These are phyloP conservation scores for Sturnira hondurensis DNA, from an alignment of 2,113 vertebrate species.

Conservation along the genomic window DNA sequence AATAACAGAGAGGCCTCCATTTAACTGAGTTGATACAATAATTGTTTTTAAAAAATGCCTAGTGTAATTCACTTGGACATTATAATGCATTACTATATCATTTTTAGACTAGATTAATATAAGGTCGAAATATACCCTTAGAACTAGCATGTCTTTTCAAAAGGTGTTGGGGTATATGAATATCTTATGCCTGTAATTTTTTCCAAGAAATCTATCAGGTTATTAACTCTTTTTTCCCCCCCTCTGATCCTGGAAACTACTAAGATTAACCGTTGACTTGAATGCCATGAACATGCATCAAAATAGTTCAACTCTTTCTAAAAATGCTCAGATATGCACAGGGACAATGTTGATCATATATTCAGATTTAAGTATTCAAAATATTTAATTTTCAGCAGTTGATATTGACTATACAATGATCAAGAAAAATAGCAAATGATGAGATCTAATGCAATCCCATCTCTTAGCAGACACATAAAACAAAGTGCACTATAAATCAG, in stretches of 20 bases:
- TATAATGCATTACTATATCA: neutral
- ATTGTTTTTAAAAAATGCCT: neutral
- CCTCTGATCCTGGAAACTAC: conserved; percentile 38
- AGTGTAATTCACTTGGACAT: neutral
- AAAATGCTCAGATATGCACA: neutral
- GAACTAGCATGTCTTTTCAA: neutral
- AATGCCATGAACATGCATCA: conserved; percentile 33
- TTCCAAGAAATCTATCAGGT: neutral
- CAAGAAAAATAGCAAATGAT: conserved; percentile 52
- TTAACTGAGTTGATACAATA: neutral
- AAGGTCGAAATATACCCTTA: neutral
- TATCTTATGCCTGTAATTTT: neutral
- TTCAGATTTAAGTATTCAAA: conserved; percentile 47
- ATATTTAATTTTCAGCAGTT: conserved; percentile 37
- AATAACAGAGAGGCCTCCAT: neutral
- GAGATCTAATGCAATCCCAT: conserved; percentile 43
- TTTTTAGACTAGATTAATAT: neutral
- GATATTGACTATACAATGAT: conserved; percentile 18
- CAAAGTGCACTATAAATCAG: conserved; percentile 53
- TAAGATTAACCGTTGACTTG: neutral
- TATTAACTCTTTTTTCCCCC: neutral
- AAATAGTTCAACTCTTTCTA: conserved; percentile 17
- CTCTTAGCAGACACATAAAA: conserved; percentile 32
- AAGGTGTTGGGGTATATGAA: neutral
- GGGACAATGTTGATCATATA: conserved; percentile 5